A percentile compares a stretch with the other conserved stretches of the same genome.
Evolutionary conservation across 2,113 vertebrate species (phyloP).

Genomic region (Pagrus major): DNA sequence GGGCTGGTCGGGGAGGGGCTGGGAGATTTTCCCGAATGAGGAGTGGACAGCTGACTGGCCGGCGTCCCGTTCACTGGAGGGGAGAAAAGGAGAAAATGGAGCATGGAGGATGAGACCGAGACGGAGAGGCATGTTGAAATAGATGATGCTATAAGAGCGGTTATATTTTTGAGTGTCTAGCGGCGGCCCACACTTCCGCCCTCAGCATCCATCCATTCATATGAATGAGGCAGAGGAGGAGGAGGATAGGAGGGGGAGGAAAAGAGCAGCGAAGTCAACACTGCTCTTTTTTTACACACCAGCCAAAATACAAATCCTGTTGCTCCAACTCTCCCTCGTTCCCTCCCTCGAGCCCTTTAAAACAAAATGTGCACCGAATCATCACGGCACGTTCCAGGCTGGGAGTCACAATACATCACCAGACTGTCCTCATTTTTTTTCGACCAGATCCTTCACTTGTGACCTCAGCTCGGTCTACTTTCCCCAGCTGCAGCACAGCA

Average conservation of each 20-base stretch:
- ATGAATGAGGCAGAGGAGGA: slow-evolving; percentile 59
- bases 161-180: slow-evolving; percentile 49
- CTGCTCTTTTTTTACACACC: slow-evolving; percentile 27
- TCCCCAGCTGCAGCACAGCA: slow-evolving; percentile 54
- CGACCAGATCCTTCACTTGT: slow-evolving; percentile 26
- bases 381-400: slow-evolving; percentile 25
- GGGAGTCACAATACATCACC: slow-evolving; percentile 35
- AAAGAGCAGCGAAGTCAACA: slow-evolving; percentile 46
- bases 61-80: slow-evolving; percentile 94
- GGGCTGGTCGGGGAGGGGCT: slow-evolving; percentile 95
- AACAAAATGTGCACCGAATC: background rate
- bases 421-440: slow-evolving; percentile 55
- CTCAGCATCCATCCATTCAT: slow-evolving; percentile 63
- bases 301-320: slow-evolving; percentile 26
- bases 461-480: slow-evolving; percentile 52
- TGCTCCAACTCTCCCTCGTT: background rate
- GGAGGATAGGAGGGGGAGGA: slow-evolving; percentile 27
- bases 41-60: slow-evolving; percentile 95
- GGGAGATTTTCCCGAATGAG: slow-evolving; percentile 94
- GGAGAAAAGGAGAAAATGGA: slow-evolving; percentile 33
- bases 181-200: slow-evolving; percentile 68
- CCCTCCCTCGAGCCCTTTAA: too few species aligned
- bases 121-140: slow-evolving; percentile 15
- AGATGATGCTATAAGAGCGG: slow-evolving; percentile 30
- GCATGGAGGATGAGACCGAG: slow-evolving; percentile 2